Base-by-base conservation (phyloP, 2,797 vertebrate species). In the Mionectes olivaceus region DNA sequence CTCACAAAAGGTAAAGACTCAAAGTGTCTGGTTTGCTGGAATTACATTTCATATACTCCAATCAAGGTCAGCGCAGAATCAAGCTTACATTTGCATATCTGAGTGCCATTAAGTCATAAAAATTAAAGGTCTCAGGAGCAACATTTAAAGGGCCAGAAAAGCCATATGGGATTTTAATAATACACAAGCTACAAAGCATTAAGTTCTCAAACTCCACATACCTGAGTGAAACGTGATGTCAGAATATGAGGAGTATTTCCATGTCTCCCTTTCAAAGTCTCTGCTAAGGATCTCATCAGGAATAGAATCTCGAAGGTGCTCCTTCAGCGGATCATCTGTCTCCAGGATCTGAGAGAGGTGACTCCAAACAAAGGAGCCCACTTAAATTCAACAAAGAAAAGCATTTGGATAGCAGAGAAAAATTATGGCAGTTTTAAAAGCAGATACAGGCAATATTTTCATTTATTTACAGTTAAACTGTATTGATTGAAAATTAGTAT, bases 281-380 rank as follows among this genome's bases (percentile, higher is more conserved):
- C 95, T 98, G 96, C 98, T 98, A 91, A 99, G 96, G 39, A 99
- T 98, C 89, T 99, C 98, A 68, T 99, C 97, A 19, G 99, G 98
- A 79, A 99, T 96, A 17, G 96, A 96, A 60, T 99, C 98, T 23
- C 97, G 95, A 33, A 99, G 96, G 37, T 96, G 55, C 86, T 96
- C 97, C 94, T 99, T 99, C 84, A 98, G 52, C 7, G 99, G 99
- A 93, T 99, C 99, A 22, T 98, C 98, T 0, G 98, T 99, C 95
- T 98, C 98, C 91, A 98, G 95, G 49, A 99, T 91, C 85, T 98
- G 98, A 64, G 98, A 98, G 46, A 99, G 97, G 80, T 99, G 99
- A 95, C 98, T 99, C 99, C 98, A 99, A 56, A 99, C 98, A 90
- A 98, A 99, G 32, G 99, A 98, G n/a, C 99, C 98, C 97, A 99